Evolutionary conservation across 2,797 vertebrate species (phyloP), one percentile per base, ranked within the genome.

Genomic region (Sardinella longiceps): DNA sequence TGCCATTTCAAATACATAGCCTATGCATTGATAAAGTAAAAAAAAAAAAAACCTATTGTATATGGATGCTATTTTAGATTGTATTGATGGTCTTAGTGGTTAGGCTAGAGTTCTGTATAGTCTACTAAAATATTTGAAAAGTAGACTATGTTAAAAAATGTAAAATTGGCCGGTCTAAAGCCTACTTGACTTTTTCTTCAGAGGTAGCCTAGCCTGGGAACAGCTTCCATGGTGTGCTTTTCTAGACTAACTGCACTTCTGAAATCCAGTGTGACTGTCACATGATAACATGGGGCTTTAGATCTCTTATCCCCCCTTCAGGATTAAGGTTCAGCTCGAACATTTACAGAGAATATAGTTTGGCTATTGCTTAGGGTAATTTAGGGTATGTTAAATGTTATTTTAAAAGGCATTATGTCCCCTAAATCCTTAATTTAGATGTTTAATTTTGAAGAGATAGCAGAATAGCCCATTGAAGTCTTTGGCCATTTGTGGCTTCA

Each of bases 211-310:
- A 20, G 18, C 15, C 51, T 53, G 51, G 20, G 51, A 53, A 53
- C 18, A 9, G 51, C 20, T 10, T 48, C 46, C 46, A 48, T 48
- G 46, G 46, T 48, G 43, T 43, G 53, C 23, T 56, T 33, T 12
- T 70, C 25, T 77, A 37, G 33, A 43, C 37, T 43, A 77, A 43
- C 15, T 37, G 33, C 37, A 23, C 18, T 77, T 77, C 33, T 77
- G 33, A 77, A 77, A 43, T 33, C 37, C 70, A 77, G 20, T 77
- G 70, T 77, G 70, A 77, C 70, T 43, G 20, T 77, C 70, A 77
- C 70, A 77, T 77, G 70, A 43, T 77, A 43, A 77, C 33, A 77
- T 77, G 37, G 70, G 70, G 70, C 37, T 77, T 77, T 39, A 77
- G 37, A 77, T 77, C 70, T 15, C 70, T 43, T 43, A 74, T 74